phyloP scores from a whole-genome alignment of 2,797 vertebrate species.

The Dromococcyx pavoninus region DNA sequence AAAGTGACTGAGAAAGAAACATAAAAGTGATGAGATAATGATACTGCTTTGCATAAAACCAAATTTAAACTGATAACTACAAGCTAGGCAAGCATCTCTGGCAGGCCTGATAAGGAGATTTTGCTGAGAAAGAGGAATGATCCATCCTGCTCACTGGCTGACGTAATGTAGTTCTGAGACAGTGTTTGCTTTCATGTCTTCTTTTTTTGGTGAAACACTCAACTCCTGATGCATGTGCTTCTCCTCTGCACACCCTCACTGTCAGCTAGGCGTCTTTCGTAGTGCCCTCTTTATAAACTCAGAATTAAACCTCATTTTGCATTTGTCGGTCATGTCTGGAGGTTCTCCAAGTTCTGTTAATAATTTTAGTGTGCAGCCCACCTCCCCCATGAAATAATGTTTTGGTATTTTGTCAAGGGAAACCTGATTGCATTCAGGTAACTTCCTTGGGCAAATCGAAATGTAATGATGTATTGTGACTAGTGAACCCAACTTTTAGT shows the following conservation, averaged over 20 bases:
- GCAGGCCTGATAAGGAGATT: background rate
- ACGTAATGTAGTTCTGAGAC: background rate
- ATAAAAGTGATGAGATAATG: background rate
- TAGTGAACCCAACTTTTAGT: background rate
- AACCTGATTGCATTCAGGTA: background rate
- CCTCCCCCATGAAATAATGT: background rate
- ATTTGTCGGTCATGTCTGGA: background rate
- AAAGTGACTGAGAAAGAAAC: background rate
- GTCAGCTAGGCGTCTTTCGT: fast-evolving
- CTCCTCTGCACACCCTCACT: background rate
- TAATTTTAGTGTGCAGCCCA: background rate
- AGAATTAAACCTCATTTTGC: background rate
- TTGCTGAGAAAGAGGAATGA: background rate
- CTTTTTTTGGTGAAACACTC: background rate
- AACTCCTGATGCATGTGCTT: background rate
- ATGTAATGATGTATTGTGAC: background rate
- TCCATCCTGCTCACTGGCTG: background rate
- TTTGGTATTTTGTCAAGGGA: background rate
- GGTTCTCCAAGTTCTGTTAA: background rate
- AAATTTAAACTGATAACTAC: background rate
- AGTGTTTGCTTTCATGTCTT: background rate
- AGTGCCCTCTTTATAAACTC: background rate
- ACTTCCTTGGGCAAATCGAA: background rate
- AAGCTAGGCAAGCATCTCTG: background rate
- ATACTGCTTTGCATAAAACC: background rate